Conservation (phyloP, 92 coral and sea anemone species). For the Chrysogorgia sp. region DNA sequence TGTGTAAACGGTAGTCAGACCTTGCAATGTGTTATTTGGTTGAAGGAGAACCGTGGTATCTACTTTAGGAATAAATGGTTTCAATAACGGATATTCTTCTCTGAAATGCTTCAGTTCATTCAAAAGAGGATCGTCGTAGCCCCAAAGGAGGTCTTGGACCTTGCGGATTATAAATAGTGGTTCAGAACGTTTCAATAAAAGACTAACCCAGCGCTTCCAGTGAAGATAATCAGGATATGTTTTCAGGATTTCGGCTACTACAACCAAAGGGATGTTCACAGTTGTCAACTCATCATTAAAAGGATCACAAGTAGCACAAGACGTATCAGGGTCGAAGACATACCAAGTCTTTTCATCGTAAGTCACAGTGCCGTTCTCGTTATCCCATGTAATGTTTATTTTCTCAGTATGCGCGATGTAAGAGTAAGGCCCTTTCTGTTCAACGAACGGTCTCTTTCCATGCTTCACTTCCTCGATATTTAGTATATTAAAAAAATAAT, state of each 20-base stretch:
- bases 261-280: slow-evolving; percentile 71
- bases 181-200: slow-evolving; percentile 57
- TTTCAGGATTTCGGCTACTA: slow-evolving; percentile 69
- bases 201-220: slow-evolving; percentile 49
- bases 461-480: slow-evolving; percentile 65
- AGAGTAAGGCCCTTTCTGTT: slow-evolving; percentile 76
- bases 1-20: slow-evolving; percentile 64
- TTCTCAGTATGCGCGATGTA: slow-evolving; percentile 66
- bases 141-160: slow-evolving; percentile 80
- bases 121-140: slow-evolving; percentile 76
- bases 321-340: slow-evolving; percentile 52
- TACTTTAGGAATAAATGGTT: slow-evolving; percentile 44
- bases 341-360: slow-evolving; percentile 69
- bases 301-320: slow-evolving; percentile 73
- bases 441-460: slow-evolving; percentile 67
- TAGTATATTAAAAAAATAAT: slow-evolving; percentile 69
- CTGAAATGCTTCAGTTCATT: slow-evolving; percentile 47
- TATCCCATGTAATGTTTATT: slow-evolving; percentile 63
- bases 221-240: slow-evolving; percentile 46
- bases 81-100: slow-evolving; percentile 52
- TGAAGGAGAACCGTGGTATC: slow-evolving; percentile 66
- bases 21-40: slow-evolving; percentile 74
- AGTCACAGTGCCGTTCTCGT: slow-evolving; percentile 58
- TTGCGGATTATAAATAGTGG: slow-evolving; percentile 63
- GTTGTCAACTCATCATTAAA: slow-evolving; percentile 52